Conservation (phyloP, 2,797 vertebrate genomes). For the Oreonectes daqikongensis region DNA sequence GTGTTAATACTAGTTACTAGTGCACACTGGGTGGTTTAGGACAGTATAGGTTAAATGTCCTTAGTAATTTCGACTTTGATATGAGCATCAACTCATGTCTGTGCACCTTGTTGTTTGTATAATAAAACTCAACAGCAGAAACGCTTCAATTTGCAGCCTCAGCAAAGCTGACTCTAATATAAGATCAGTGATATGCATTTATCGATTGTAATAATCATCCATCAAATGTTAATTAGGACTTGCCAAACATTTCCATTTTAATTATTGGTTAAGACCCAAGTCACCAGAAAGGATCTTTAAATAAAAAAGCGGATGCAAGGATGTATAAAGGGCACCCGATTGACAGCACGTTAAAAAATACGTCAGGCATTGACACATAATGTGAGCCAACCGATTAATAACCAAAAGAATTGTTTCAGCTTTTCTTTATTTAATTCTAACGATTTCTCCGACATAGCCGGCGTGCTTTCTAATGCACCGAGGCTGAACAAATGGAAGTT, state of each 20-base stretch:
- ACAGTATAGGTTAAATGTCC: too few species aligned
- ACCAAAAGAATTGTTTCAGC: not conserved
- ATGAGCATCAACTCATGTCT: not conserved
- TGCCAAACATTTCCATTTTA: conserved; percentile 78
- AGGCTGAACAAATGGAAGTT: not conserved
- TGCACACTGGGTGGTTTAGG: too few species aligned
- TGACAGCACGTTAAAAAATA: conserved; percentile 57
- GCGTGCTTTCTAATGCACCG: not conserved
- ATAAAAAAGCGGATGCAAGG: conserved; percentile 54
- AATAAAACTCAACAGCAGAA: conserved; percentile 18
- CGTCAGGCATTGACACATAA: not conserved
- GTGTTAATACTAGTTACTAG: too few species aligned
- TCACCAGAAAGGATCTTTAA: conserved; percentile 74
- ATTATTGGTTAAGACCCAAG: conserved; percentile 78
- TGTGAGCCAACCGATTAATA: conserved; percentile 14
- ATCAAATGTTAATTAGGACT: conserved; percentile 77
- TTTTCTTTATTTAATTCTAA: conserved; percentile 32
- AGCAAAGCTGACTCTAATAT: conserved; percentile 66
- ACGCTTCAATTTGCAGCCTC: conserved; percentile 61
- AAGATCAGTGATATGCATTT: conserved; percentile 65
- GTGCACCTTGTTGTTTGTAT: not conserved
- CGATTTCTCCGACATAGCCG: conserved; percentile 6
- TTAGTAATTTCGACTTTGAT: not conserved
- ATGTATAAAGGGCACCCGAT: conserved; percentile 72
- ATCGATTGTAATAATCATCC: conserved; percentile 78